Base-by-base conservation (phyloP, 2,888 invertebrate species). In the Fragum whitleyi region DNA sequence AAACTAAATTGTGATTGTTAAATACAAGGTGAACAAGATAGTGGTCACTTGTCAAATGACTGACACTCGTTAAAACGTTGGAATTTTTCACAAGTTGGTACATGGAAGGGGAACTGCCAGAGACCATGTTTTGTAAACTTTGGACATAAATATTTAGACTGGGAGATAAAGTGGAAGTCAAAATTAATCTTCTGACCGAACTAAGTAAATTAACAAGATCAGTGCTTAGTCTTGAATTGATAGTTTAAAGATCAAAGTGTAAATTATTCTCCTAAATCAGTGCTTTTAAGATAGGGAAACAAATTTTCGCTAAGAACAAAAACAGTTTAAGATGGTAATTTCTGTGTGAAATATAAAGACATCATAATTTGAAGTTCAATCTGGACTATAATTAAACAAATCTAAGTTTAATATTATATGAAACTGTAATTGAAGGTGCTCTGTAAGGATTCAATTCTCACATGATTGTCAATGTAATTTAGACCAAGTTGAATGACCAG, bases 71-170 rank as follows among this genome's bases (percentile, higher is more conserved):
- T 36, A 36, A 42, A 65, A 65, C 65, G 14, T 9, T 23, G 65
- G 65, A 65, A 65, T 65, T 65, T 65, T 65, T 42, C 42, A 42
- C 65, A 42, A 42, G 65, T 65, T 36, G 21, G 65, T 32, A 65
- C 65, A 65, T 21, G 21, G 21, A 42, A 14, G 23, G 23, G 42
- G 36, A 9, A 14, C 36, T 65, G 7, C 7, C 11, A 21, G 23
- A 42, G 21, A 14, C 36, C 23, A 14, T 21, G 32, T 32, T 65
- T 65, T 65, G 29, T 23, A 65, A 65, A 65, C 42, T 42, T n/a
- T 65, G 21, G n/a, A 65, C 19, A 65, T 65, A 65, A 11, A 26
- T 42, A 36, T 65, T 19, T 61, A 32, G 11, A 61, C 47, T 47
- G 47, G 28, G 26, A 26, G 32, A 32, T 61, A 61, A 32, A 26